These are phyloP conservation scores for Anarhynchus alexandrinus DNA, from an alignment of 2,113 vertebrate species.

Conservation along the genomic window DNA sequence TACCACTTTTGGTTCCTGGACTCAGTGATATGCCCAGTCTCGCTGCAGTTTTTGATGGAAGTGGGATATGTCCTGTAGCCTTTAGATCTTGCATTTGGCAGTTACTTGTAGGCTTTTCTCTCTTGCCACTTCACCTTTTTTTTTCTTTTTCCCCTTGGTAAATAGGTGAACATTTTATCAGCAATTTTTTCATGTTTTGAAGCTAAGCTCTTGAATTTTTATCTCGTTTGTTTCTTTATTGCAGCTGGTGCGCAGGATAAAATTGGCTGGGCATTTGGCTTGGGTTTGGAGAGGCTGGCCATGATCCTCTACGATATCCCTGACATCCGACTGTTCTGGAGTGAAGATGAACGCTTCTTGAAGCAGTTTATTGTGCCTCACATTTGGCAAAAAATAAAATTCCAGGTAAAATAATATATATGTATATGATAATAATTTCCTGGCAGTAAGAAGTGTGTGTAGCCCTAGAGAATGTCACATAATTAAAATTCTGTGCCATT, in stretches of 20 bases:
- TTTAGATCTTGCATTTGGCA: constrained; percentile 7
- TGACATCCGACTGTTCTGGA: constrained; percentile 97
- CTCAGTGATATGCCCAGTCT: neutral
- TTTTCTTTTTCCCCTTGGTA: neutral
- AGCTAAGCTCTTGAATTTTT: neutral
- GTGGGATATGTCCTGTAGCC: neutral
- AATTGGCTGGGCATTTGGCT: constrained; percentile 92
- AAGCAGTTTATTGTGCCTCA: constrained; percentile 82
- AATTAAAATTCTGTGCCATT: neutral
- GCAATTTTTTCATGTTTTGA: neutral
- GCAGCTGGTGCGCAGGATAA: constrained; percentile 85
- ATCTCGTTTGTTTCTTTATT: constrained; percentile 26
- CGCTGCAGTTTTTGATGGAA: neutral
- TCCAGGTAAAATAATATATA: constrained; percentile 78
- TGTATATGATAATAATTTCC: neutral
- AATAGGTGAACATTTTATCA: neutral
- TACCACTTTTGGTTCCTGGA: neutral
- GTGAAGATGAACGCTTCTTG: constrained; percentile 87
- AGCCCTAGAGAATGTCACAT: neutral
- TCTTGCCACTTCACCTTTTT: neutral
- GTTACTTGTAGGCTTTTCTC: constrained; percentile 34
- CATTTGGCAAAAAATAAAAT: constrained; percentile 81
- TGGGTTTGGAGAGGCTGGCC: constrained; percentile 91
- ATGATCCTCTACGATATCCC: constrained; percentile 92
- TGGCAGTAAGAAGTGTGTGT: neutral